Conservation (phyloP, 2,113 vertebrate species). For the Mus pahari region DNA sequence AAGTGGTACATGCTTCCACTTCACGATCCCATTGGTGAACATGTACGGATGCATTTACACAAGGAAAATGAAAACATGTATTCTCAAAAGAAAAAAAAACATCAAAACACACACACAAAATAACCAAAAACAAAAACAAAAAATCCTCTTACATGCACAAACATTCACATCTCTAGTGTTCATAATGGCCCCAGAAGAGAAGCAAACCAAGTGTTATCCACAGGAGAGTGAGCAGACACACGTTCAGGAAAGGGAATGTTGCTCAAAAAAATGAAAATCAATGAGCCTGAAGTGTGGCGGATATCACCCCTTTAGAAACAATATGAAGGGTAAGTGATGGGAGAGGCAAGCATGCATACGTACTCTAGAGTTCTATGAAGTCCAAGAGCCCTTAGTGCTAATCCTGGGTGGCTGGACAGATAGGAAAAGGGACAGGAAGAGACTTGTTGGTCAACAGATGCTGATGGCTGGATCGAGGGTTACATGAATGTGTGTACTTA, state of each 20-base stretch:
- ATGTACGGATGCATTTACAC: not conserved
- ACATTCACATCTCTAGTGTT: not conserved
- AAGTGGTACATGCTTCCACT: not conserved
- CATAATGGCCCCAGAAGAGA: not conserved
- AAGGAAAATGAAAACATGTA: not conserved
- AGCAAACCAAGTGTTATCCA: not conserved
- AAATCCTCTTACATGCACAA: not conserved
- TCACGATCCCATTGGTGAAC: not conserved
- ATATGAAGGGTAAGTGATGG: not conserved
- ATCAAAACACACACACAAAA: not conserved
- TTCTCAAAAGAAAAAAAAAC: not conserved
- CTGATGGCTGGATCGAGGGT: not conserved
- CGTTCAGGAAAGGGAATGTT: not conserved
- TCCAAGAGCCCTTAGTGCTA: not conserved
- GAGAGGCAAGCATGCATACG: accelerated
- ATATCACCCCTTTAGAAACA: not conserved
- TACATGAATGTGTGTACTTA: not conserved
- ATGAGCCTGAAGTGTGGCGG: not conserved
- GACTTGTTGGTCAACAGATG: not conserved
- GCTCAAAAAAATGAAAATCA: not conserved
- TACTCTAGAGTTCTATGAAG: not conserved
- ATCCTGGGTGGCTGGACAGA: not conserved
- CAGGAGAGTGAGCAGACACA: not conserved
- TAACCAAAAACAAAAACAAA: not conserved
- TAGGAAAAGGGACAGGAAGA: not conserved